Conservation (phyloP, 2,113 vertebrate genomes). For the Lamprotornis superbus region DNA sequence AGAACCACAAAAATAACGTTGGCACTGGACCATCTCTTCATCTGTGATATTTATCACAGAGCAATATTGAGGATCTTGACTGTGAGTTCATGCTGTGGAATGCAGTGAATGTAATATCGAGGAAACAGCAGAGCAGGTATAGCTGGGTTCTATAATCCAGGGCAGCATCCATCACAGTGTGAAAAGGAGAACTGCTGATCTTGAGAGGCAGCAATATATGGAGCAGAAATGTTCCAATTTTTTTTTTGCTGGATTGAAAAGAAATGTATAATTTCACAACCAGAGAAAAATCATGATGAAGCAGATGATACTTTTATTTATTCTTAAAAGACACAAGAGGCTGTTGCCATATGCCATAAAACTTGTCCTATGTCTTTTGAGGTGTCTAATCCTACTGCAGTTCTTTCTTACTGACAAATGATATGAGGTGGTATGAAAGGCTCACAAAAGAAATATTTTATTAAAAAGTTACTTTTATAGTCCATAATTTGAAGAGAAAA, state of each 20-base stretch:
- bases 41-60: constrained; percentile 56
- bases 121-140: constrained; percentile 57
- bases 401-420: constrained; percentile 4
- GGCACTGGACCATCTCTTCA: constrained; percentile 50
- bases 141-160: constrained; percentile 26
- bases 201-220: constrained; percentile 44
- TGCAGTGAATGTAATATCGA: constrained; percentile 42
- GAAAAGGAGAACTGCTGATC: constrained; percentile 45
- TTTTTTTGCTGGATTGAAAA: constrained; percentile 41
- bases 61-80: constrained; percentile 47
- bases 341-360: background rate
- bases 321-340: background rate
- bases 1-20: constrained; percentile 27
- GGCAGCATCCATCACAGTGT: constrained; percentile 38
- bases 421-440: background rate
- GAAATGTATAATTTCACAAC: constrained; percentile 46
- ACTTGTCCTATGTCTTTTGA: background rate
- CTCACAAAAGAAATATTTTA: background rate
- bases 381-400: constrained; percentile 44
- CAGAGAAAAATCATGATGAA: constrained; percentile 32
- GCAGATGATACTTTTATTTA: constrained; percentile 22
- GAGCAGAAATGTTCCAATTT: constrained; percentile 7
- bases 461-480: background rate
- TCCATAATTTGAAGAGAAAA: background rate
- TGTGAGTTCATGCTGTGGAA: constrained; percentile 66